A percentile compares a stretch with the other conserved stretches of the same genome.
These are phyloP conservation scores for Calvadosia cruxmelitensis DNA, from an alignment of 30 jellyfish, hydroid and myxozoan species.

Conservation along the genomic window DNA sequence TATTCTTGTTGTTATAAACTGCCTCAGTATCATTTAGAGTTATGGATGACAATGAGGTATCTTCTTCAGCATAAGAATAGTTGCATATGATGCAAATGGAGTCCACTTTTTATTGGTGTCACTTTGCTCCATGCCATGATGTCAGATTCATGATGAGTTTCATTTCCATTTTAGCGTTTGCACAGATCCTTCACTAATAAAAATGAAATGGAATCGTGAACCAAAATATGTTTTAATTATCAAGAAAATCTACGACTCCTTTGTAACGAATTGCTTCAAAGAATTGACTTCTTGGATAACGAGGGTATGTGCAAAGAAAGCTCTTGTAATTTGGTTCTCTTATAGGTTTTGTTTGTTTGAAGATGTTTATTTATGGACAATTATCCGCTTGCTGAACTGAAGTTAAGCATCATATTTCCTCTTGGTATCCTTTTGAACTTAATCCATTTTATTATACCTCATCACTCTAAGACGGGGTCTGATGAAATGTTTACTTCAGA, in stretches of 20 bases:
- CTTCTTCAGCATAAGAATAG: not conserved
- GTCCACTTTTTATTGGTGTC: no score
- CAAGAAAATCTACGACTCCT: slow-evolving; percentile 47
- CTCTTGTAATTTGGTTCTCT: not conserved
- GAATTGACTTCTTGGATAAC: slow-evolving; percentile 57
- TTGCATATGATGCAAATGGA: no score
- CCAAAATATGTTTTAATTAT: slow-evolving; percentile 61
- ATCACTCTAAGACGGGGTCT: no score
- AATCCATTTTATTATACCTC: no score
- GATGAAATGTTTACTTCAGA: no score
- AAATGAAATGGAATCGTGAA: slow-evolving; percentile 50
- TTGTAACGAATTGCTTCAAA: slow-evolving; percentile 48
- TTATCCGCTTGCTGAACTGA: no score
- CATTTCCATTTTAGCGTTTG: slow-evolving; percentile 43
- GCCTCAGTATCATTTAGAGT: not conserved
- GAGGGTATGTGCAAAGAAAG: slow-evolving; percentile 26
- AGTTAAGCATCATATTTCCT: no score
- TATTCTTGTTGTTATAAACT: not conserved
- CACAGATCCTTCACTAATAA: slow-evolving; percentile 61
- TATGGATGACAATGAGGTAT: not conserved
- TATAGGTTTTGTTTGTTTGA: no score
- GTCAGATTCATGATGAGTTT: no score
- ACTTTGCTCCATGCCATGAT: no score
- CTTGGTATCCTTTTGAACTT: no score
- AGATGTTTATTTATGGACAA: no score